phyloP scores from a whole-genome alignment of 2,888 invertebrate species.

The Diaperis boleti region DNA sequence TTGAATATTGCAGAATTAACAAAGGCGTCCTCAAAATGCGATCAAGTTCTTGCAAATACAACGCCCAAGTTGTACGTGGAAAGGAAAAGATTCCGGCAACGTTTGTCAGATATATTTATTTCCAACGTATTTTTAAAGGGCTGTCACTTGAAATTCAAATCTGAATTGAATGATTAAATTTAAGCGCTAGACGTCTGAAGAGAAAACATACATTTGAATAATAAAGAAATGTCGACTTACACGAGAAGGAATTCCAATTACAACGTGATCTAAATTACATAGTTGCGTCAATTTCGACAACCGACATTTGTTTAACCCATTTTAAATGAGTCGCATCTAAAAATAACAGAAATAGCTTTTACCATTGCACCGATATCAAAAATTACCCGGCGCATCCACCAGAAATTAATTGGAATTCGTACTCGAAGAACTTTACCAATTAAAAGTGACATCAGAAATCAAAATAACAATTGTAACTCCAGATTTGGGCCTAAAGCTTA shows the following conservation, averaged over 20 bases:
- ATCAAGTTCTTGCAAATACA: conserved; percentile 24
- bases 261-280: conserved; percentile 27
- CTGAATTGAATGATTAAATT: conserved; percentile 31
- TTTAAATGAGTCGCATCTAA: neutral
- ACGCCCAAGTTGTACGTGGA: conserved; percentile 15
- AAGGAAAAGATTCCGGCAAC: conserved; percentile 12
- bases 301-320: conserved; percentile 20
- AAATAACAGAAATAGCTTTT: conserved; percentile 9
- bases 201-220: conserved; percentile 31
- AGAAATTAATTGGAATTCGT: conserved; percentile 3
- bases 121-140: conserved; percentile 19
- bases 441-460: conserved; percentile 7
- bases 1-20: conserved; percentile 14
- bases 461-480: conserved; percentile 8
- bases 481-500: neutral
- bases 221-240: conserved; percentile 32
- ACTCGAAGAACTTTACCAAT: conserved; percentile 13
- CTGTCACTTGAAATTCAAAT: conserved; percentile 29
- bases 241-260: conserved; percentile 22
- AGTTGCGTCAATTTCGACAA: conserved; percentile 8
- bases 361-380: conserved; percentile 17
- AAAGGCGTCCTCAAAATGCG: conserved; percentile 8
- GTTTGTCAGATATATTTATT: conserved; percentile 22
- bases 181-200: conserved; percentile 9
- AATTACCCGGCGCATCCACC: conserved; percentile 34